These are phyloP conservation scores for Catocala fraxini DNA, from an alignment of 2,888 invertebrate species.

Conservation along the genomic window DNA sequence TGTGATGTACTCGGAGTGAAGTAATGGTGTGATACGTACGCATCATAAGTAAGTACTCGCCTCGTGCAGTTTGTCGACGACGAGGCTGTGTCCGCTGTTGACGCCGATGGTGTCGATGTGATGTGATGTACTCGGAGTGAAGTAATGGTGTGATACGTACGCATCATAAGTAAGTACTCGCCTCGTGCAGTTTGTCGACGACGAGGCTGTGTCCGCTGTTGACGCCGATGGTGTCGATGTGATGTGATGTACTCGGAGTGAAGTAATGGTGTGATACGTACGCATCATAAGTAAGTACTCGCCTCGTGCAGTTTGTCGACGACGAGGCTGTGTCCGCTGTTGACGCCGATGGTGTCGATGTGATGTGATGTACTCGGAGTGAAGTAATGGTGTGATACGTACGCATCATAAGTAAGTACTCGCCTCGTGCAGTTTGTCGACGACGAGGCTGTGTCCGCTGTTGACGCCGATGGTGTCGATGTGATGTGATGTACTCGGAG, in stretches of 20 bases:
- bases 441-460: constrained; percentile 88
- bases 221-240: constrained; percentile 87
- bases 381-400: constrained; percentile 12
- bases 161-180: constrained; percentile 47
- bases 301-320: constrained; percentile 81
- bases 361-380: no score
- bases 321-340: constrained; percentile 89
- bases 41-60: constrained; percentile 55
- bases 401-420: constrained; percentile 37
- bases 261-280: constrained; percentile 12
- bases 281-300: constrained; percentile 38
- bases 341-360: constrained; percentile 90
- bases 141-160: constrained; percentile 14
- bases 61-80: constrained; percentile 80
- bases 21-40: constrained; percentile 13
- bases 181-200: constrained; percentile 79
- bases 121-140: no score
- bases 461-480: constrained; percentile 90
- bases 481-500: no score
- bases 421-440: constrained; percentile 80
- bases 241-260: no score
- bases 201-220: constrained; percentile 90
- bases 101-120: constrained; percentile 89
- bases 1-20: no score
- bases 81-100: constrained; percentile 90